Evolutionary conservation across 2,797 vertebrate genomes (phyloP).

Genomic region (Poeciliopsis infans): DNA sequence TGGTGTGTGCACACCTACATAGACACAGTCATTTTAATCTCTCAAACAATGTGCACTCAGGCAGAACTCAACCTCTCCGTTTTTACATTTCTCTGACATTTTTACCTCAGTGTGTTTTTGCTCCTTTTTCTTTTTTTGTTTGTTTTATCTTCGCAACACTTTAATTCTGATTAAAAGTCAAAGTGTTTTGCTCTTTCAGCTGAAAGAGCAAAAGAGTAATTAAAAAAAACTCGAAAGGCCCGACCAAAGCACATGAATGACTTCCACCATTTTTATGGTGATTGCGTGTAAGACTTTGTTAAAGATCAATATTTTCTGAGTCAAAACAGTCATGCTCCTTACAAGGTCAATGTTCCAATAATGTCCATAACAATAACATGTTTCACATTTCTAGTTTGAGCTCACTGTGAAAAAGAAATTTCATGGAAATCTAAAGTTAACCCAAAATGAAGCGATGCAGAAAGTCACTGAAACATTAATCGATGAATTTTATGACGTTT

Average conservation of each 20-base stretch:
- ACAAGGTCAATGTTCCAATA: not conserved
- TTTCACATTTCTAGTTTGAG: not conserved
- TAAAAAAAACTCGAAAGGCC: not conserved
- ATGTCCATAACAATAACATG: not conserved
- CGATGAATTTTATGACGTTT: not conserved
- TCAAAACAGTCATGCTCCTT: not conserved
- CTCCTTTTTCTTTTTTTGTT: constrained; percentile 17
- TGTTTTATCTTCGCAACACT: constrained; percentile 7
- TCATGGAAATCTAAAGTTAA: not conserved
- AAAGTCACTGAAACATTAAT: not conserved
- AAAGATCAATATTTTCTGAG: not conserved
- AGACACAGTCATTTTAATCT: constrained; percentile 22
- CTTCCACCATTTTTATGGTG: not conserved
- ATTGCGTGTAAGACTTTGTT: not conserved
- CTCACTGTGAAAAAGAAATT: not conserved
- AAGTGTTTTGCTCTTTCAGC: too few relatives aligned
- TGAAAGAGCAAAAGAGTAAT: not conserved
- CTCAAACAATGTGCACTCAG: constrained; percentile 22
- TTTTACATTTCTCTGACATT: constrained; percentile 29
- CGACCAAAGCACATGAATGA: not conserved
- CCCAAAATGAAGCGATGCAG: not conserved
- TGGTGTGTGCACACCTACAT: constrained; percentile 39
- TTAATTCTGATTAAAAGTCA: not conserved
- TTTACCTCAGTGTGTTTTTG: not conserved
- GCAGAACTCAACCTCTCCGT: constrained; percentile 36